phyloP scores from a whole-genome alignment of 92 coral and sea anemone genomes.

The Phenganax subtilis region DNA sequence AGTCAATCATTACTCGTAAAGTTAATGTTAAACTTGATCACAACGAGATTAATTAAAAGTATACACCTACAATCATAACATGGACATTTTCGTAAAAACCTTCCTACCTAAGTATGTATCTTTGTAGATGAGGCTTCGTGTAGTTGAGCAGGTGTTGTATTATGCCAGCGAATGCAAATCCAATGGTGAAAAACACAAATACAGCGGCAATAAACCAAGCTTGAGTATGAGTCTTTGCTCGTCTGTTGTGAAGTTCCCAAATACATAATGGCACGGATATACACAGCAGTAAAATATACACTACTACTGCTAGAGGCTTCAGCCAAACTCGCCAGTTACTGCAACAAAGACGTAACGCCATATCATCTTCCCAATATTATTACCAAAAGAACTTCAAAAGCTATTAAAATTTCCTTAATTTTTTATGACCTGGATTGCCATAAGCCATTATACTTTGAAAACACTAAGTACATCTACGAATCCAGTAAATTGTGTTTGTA shows the following conservation, averaged over 20 bases:
- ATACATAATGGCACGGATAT: constrained; percentile 74
- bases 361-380: constrained; percentile 25
- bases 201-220: constrained; percentile 91
- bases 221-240: constrained; percentile 71
- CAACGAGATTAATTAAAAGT: background rate
- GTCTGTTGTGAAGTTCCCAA: constrained; percentile 80
- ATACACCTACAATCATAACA: background rate
- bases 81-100: too few relatives aligned
- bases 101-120: constrained; percentile 68
- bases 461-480: too few relatives aligned
- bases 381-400: constrained; percentile 1
- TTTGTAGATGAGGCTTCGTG: constrained; percentile 83
- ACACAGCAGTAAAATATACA: constrained; percentile 65
- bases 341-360: constrained; percentile 45
- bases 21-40: background rate
- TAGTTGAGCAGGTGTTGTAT: constrained; percentile 83
- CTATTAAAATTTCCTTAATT: constrained; percentile 13
- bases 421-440: constrained; percentile 4
- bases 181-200: constrained; percentile 80
- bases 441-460: too few relatives aligned
- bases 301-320: constrained; percentile 64
- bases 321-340: constrained; percentile 70
- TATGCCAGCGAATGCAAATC: constrained; percentile 81
- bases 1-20: background rate
- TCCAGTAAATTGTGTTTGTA: too few relatives aligned